Percentiles rank a stretch among this genome's conserved stretches.
Conservation (phyloP, 1,140 invertebrate genomes). For the Akabosia matsudoensis region DNA sequence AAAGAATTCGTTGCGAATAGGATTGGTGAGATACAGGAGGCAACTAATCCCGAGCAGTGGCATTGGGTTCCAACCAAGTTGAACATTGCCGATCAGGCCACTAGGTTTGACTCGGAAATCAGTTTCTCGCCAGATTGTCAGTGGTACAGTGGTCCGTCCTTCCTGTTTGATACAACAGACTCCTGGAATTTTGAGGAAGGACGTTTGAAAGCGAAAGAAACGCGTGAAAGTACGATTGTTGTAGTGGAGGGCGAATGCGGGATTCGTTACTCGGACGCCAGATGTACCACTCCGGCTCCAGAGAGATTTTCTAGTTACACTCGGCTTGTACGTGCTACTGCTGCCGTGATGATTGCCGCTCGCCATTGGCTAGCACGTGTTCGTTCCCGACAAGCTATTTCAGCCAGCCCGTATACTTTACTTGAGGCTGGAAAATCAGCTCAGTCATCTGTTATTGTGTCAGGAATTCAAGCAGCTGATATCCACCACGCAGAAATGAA, state of each 20-base stretch:
- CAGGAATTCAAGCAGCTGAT: neutral
- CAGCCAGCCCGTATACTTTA: too few relatives aligned
- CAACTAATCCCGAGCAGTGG: constrained; percentile 36
- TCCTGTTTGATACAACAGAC: neutral
- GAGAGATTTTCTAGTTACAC: neutral
- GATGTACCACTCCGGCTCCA: too few relatives aligned
- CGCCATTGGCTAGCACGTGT: too few relatives aligned
- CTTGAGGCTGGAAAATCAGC: neutral
- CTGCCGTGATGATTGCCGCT: too few relatives aligned
- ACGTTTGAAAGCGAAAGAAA: neutral
- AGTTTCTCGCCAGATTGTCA: neutral
- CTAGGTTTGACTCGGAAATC: neutral
- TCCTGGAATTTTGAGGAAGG: neutral
- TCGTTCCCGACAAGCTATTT: too few relatives aligned
- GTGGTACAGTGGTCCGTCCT: neutral
- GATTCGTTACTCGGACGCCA: too few relatives aligned
- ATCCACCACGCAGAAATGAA: neutral
- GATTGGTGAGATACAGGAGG: constrained; percentile 44
- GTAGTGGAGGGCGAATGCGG: too few relatives aligned
- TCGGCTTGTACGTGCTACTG: neutral
- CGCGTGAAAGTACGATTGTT: too few relatives aligned
- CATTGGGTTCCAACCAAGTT: constrained; percentile 32
- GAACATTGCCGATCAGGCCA: constrained; percentile 34
- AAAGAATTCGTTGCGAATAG: constrained; percentile 42
- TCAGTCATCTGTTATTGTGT: neutral